Evolutionary conservation across 2,888 invertebrate genomes (phyloP), one percentile per base, ranked within the genome.

Genomic region (Gastracanthus pulcherrimus): DNA sequence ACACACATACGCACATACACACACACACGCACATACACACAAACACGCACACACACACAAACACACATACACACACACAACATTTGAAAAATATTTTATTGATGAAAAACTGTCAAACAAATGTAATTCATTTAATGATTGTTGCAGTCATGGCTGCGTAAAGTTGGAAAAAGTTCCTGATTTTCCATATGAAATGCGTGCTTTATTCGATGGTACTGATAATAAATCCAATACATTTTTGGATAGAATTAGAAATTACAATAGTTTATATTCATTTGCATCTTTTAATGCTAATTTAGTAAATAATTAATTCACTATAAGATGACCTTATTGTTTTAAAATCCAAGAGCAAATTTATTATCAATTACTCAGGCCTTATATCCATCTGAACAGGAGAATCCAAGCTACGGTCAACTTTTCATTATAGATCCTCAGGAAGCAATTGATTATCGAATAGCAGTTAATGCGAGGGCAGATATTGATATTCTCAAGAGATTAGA

Each of bases 261-360:
- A 80, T 45, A 82, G 45, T 67, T 36, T 76, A 31, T 72, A 80
- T 23, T 45, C 76, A 5, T 82, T 82, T 26, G 71, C 80, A 23
- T 79, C 76, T 7, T 76, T 82, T 23, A 79, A 76, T 71, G 66
- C 70, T 13, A 84, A 85, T 74, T 80, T 85, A 9, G 72, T 84
- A 9, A 74, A 82, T 55, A 81, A 84, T n/a, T 34, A 66, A 6
- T 60, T 67, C n/a, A n/a, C 74, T 36, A 64, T 83, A 26, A 71
- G 72, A 31, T 83, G 76, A 29, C 81, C 83, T 36, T 81, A 80
- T 48, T 83, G 83, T 41, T 81, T 82, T 62, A 82, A 81, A 36
- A 84, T 81, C 23, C 82, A 84, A n/a, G 82, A 83, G 0, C 82
- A 84, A 74, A 80, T 83, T 71, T 83, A 84, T 51, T 83, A 84